A percentile compares a stretch with the other conserved stretches of the same genome.
These are phyloP conservation scores for Cichladusa arquata DNA, from an alignment of 2,113 vertebrate genomes.

Conservation along the genomic window DNA sequence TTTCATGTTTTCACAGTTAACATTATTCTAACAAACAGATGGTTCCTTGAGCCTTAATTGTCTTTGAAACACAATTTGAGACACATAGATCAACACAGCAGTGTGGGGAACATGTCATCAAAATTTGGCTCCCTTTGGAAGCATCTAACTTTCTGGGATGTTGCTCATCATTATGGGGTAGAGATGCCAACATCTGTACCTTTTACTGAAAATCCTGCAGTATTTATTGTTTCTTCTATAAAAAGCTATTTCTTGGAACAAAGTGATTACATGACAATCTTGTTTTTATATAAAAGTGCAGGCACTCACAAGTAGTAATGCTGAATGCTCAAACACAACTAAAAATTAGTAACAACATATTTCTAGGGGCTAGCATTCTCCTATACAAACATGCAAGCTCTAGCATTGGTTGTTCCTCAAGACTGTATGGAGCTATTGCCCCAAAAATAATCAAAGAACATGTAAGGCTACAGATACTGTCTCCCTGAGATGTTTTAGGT, in stretches of 20 bases:
- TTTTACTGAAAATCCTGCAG: neutral
- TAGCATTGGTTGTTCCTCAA: neutral
- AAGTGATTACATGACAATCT: neutral
- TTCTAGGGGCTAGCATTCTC: neutral
- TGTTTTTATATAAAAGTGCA: neutral
- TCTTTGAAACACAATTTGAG: neutral
- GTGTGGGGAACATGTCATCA: neutral
- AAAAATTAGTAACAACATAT: neutral
- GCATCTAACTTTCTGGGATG: neutral
- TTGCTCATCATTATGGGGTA: neutral
- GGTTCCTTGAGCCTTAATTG: neutral
- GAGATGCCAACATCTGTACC: neutral
- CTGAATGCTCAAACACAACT: neutral
- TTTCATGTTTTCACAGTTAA: neutral
- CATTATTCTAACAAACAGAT: neutral
- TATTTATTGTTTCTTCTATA: neutral
- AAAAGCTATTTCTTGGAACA: neutral
- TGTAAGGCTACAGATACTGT: neutral
- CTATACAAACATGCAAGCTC: neutral
- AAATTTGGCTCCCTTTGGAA: neutral
- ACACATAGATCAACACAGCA: neutral
- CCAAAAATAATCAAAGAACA: neutral
- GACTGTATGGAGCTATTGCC: neutral
- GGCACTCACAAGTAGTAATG: neutral
- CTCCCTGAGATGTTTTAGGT: neutral